These are phyloP conservation scores for Bradypus variegatus DNA, from an alignment of 2,797 vertebrate genomes.

Conservation along the genomic window DNA sequence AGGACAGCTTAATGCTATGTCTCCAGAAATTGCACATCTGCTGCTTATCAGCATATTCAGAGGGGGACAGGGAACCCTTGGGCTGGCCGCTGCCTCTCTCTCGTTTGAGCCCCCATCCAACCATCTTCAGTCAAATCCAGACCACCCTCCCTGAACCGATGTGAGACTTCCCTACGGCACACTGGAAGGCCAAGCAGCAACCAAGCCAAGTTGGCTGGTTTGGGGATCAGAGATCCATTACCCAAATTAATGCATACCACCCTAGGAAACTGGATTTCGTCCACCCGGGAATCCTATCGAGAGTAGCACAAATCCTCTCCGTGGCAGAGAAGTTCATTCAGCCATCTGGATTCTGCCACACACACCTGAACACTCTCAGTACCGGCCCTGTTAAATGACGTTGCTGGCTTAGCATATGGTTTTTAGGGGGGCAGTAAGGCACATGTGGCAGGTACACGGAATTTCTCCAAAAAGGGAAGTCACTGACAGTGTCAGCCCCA, in stretches of 20 bases:
- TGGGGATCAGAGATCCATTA: background rate
- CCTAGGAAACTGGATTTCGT: background rate
- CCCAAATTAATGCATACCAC: background rate
- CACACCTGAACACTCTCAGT: too few species aligned
- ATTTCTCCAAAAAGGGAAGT: conserved; percentile 4
- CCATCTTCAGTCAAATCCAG: conserved; percentile 5
- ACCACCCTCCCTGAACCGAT: background rate
- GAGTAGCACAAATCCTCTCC: background rate
- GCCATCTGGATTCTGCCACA: background rate
- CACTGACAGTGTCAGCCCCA: background rate
- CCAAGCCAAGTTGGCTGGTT: background rate
- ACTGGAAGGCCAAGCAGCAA: background rate
- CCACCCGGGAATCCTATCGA: background rate
- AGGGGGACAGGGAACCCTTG: background rate
- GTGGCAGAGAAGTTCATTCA: background rate
- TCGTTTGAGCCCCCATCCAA: background rate
- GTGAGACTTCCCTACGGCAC: background rate
- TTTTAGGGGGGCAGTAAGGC: background rate
- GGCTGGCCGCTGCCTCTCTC: background rate
- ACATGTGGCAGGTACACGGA: background rate
- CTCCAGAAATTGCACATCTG: background rate
- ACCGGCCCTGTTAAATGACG: background rate
- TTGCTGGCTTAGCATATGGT: background rate
- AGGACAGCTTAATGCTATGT: background rate
- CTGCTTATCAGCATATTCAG: background rate